Evolutionary conservation across 1,140 invertebrate species (phyloP), one percentile per base, ranked within the genome.

Genomic region (Drosophila jambulina): DNA sequence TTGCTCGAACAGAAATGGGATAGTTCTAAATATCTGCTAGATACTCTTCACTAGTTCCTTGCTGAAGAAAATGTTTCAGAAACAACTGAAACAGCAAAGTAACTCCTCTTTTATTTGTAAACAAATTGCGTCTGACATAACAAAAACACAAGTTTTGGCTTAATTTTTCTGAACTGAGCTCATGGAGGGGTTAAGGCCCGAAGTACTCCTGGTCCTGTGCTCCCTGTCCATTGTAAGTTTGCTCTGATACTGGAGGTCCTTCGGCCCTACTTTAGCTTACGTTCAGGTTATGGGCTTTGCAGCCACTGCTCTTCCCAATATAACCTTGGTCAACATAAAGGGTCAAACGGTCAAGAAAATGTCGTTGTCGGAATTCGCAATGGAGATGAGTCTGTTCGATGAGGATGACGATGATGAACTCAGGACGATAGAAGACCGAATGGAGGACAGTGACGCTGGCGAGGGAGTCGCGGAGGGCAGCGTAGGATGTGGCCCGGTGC

Each of bases 1-100:
- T 7, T 7, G 0, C 6, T 3, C 3, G 1, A 40, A 9, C 3
- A 0, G 1, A 4, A 21, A 12, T 21, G 2, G 15, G 19, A 21
- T 45, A 23, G 12, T 45, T 21, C 1, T 13, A 13, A 13, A 23
- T 7, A 13, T 45, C 3, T 4, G 2, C 5, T 8, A 15, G 6
- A 46, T 15, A 23, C 6, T 13, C 13, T 45, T 45, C 10, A 5
- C 2, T 21, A 7, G 13, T 13, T 45, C 0, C 7, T 9, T 1
- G 21, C 45, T 17, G 1, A 25, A 25, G 23, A 17, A 25, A 15
- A 17, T 46, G 8, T 17, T 48, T 53, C 2, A 21, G 0, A 15
- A 53, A 19, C 3, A 34, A 53, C 1, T 21, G 0, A 9, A 51
- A 49, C 13, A 49, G 9, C 23, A 10, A 32, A 32, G 49, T 7